Base-by-base conservation (phyloP, 2,797 vertebrate species). In the Trachops cirrhosus region DNA sequence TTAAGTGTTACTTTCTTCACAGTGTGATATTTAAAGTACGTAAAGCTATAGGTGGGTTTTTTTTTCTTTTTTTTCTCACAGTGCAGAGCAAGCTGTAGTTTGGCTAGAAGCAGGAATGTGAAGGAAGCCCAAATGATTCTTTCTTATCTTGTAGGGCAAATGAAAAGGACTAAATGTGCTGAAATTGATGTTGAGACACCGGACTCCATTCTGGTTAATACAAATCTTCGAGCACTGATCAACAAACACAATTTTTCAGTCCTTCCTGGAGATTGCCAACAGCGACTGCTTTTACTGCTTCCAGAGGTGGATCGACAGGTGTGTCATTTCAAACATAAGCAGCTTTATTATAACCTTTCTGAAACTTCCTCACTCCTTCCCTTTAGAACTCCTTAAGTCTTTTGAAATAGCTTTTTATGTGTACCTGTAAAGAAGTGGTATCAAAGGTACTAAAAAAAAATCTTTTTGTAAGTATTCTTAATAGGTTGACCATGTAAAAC, bases 111-210 rank as follows among this genome's bases (percentile, higher is more conserved):
- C 26, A 67, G 32, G 32, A 89, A 52, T 84, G 19, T 74, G 48
- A 95, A n/a, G 41, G 46, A 32, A 4, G 21, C 29, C n/a, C 41
- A 86, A 89, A 82, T 94, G 16, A 91, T 73, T 79, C 37, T 77
- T 92, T 80, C 64, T 37, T 67, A 59, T 97, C 71, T 93, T 96
- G 3, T 98, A 99, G 99, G 99, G 91, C 99, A 99, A 93, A 98
- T 99, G 98, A 99, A 99, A 98, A 98, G 99, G 14, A 98, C 99
- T 1, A 99, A 99, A 97, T 99, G 99, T 86, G 99, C 98, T 0
- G 99, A 99, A 93, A 99, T 99, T 59, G 99, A 99, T 9, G 99
- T 99, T 96, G 99, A 99, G 98, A 99, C 99, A 0, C 99, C 99
- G 0, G 99, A 99, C 97, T 99, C 99, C 85, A 99, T 99, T 97